A percentile compares a stretch with the other conserved stretches of the same genome.
phyloP scores from a whole-genome alignment of 2,888 invertebrate species.

The Xestia c-nigrum region DNA sequence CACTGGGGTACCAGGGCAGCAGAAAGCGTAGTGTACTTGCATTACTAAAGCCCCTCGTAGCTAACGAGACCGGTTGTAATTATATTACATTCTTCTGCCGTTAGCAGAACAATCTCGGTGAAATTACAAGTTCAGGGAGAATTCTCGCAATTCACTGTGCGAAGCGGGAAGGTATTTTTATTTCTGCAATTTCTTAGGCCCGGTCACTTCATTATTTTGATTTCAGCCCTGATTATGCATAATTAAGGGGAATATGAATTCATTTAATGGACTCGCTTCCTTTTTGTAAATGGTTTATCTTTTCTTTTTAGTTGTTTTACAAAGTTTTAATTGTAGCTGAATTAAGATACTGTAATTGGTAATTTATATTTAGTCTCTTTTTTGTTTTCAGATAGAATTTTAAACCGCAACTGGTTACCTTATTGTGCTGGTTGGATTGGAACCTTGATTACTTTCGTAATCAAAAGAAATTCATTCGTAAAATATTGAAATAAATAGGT shows the following conservation, averaged over 20 bases:
- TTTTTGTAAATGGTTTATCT: conserved; percentile 18
- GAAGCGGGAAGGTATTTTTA: conserved; percentile 56
- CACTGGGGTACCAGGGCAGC: conserved; percentile 65
- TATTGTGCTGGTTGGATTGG: background rate
- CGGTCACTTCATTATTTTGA: conserved; percentile 48
- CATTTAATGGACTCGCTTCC: conserved; percentile 24
- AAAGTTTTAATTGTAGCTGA: conserved; percentile 2
- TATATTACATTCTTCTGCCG: conserved; percentile 84
- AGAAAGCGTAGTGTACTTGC: conserved; percentile 65
- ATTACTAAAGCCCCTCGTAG: conserved; percentile 72
- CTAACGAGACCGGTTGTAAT: conserved; percentile 83
- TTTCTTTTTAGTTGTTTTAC: background rate
- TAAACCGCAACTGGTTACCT: background rate
- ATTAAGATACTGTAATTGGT: background rate
- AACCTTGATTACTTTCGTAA: background rate
- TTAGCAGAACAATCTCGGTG: conserved; percentile 84
- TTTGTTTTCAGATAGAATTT: background rate
- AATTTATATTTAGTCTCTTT: background rate
- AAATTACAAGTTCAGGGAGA: conserved; percentile 80
- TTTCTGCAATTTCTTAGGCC: conserved; percentile 40
- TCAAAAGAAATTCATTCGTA: background rate
- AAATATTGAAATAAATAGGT: conserved; percentile 15
- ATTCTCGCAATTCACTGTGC: conserved; percentile 72
- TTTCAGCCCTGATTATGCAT: conserved; percentile 41
- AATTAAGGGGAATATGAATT: conserved; percentile 34